These are phyloP conservation scores for Gadopsis bispinosus DNA, from an alignment of 2,797 vertebrate genomes.

Conservation along the genomic window DNA sequence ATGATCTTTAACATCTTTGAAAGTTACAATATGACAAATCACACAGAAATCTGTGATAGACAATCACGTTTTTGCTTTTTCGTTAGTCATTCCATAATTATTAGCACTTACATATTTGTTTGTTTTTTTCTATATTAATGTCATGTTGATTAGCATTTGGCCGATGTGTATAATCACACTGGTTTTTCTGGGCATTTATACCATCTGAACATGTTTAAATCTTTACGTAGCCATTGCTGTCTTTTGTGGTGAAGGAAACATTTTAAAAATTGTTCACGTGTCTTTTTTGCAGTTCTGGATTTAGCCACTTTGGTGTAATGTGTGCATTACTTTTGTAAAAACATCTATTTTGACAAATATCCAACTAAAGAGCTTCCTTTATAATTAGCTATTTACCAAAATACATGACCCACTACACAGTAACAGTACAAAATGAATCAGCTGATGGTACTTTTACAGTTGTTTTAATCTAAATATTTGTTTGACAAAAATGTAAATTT, in stretches of 20 bases:
- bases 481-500: slow-evolving; percentile 26
- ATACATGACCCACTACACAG: slow-evolving; percentile 10
- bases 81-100: slow-evolving; percentile 57
- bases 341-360: slow-evolving; percentile 23
- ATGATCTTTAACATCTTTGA: slow-evolving; percentile 72
- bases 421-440: slow-evolving; percentile 19
- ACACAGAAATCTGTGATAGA: slow-evolving; percentile 81
- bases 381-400: slow-evolving; percentile 31
- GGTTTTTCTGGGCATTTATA: slow-evolving; percentile 22
- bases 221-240: background rate
- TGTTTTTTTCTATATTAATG: slow-evolving; percentile 35
- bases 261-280: slow-evolving; percentile 3
- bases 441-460: slow-evolving; percentile 15
- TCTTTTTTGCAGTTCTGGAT: slow-evolving; percentile 41
- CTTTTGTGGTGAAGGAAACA: slow-evolving; percentile 23
- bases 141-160: slow-evolving; percentile 63
- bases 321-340: slow-evolving; percentile 28
- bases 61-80: slow-evolving; percentile 73
- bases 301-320: slow-evolving; percentile 53
- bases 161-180: slow-evolving; percentile 67
- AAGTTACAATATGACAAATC: slow-evolving; percentile 80
- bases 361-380: slow-evolving; percentile 18
- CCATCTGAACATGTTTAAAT: background rate
- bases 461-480: background rate
- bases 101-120: slow-evolving; percentile 60